Percentiles rank a stretch among this genome's conserved stretches.
Conservation (phyloP, 2,113 vertebrate genomes). For the Trochalopteron elliotii region DNA sequence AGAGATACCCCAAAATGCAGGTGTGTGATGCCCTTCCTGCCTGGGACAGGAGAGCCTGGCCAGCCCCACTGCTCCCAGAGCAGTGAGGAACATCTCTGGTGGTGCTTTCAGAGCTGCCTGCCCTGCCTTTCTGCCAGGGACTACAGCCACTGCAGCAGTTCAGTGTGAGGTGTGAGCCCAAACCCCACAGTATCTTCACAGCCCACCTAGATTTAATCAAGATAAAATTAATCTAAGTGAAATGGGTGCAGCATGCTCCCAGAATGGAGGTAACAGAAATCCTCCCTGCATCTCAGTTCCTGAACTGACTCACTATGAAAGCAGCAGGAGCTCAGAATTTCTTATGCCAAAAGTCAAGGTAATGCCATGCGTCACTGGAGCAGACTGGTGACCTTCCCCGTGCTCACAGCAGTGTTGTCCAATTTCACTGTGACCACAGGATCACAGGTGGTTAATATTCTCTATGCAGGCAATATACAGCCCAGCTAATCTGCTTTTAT, state of each 20-base stretch:
- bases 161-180: rapidly evolving
- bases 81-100: background rate
- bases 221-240: background rate
- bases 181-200: background rate
- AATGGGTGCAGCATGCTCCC: background rate
- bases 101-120: background rate
- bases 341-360: background rate
- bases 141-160: background rate
- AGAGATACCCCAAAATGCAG: rapidly evolving
- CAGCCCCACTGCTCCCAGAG: background rate
- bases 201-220: background rate
- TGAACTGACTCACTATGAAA: background rate
- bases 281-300: background rate
- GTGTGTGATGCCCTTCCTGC: background rate
- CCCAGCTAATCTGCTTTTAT: constrained; percentile 2
- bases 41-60: background rate
- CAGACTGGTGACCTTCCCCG: background rate
- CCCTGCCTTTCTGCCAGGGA: background rate
- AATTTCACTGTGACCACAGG: background rate
- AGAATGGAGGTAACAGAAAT: background rate
- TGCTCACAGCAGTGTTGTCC: background rate
- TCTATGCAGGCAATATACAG: background rate
- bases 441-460: background rate
- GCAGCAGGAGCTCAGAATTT: background rate
- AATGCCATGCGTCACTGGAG: background rate